These are phyloP conservation scores for Calidris pygmaea DNA, from an alignment of 2,113 vertebrate genomes.

Conservation along the genomic window DNA sequence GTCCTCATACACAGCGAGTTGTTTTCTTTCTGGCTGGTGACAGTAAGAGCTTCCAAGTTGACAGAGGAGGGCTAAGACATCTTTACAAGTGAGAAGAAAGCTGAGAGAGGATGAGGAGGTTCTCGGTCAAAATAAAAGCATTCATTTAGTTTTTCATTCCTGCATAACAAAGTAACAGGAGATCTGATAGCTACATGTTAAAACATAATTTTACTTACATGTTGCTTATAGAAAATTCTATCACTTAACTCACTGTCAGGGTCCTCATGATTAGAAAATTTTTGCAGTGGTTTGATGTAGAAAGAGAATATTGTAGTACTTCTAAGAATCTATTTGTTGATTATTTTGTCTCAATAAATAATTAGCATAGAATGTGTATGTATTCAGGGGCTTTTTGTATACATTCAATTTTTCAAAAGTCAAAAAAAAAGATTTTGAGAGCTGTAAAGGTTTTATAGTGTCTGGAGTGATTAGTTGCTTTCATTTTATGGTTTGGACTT, in stretches of 20 bases:
- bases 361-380: background rate
- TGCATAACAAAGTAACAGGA: slow-evolving; percentile 33
- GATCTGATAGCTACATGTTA: slow-evolving; percentile 35
- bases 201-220: slow-evolving; percentile 46
- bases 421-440: background rate
- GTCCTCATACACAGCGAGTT: slow-evolving; percentile 60
- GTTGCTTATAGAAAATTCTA: slow-evolving; percentile 45
- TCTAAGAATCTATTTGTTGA: background rate
- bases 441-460: background rate
- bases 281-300: background rate
- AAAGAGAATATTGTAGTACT: background rate
- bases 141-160: slow-evolving; percentile 59
- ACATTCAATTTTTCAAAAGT: background rate
- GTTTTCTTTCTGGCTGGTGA: slow-evolving; percentile 76
- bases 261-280: background rate
- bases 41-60: slow-evolving; percentile 77
- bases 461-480: background rate
- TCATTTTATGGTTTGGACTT: background rate
- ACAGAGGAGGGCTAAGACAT: slow-evolving; percentile 69
- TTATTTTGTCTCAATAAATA: background rate
- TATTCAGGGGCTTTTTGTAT: background rate
- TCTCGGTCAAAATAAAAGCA: slow-evolving; percentile 76
- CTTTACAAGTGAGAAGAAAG: slow-evolving; percentile 73
- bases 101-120: slow-evolving; percentile 56
- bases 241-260: slow-evolving; percentile 35